Percentiles rank a stretch among this genome's conserved stretches.
Conservation (phyloP, 1,140 invertebrate genomes). For the Tetragnatha versicolor region DNA sequence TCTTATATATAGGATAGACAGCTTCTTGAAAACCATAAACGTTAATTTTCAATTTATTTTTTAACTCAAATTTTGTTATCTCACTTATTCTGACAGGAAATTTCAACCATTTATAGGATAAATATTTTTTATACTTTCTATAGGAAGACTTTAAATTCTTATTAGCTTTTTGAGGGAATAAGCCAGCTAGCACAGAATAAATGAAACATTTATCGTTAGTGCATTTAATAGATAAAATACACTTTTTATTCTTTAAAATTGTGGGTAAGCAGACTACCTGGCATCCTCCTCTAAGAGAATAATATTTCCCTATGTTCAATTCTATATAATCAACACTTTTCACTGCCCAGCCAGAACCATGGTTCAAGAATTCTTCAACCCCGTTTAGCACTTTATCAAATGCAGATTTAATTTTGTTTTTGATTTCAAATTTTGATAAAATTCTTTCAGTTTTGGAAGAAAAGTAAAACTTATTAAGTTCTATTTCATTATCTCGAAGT, state of each 20-base stretch:
- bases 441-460: slow-evolving; percentile 6
- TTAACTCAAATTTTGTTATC: slow-evolving; percentile 7
- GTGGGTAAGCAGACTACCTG: neutral
- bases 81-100: neutral
- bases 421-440: neutral
- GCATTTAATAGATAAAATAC: neutral
- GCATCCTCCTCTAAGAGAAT: neutral
- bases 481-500: neutral
- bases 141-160: neutral
- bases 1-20: neutral
- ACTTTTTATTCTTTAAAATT: slow-evolving; percentile 24
- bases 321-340: slow-evolving; percentile 21
- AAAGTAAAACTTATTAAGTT: slow-evolving; percentile 1
- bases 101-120: neutral
- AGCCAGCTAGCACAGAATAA: neutral
- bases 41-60: slow-evolving; percentile 5
- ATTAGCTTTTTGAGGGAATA: slow-evolving; percentile 8
- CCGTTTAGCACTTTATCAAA: neutral
- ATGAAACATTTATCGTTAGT: slow-evolving; percentile 9
- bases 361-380: slow-evolving; percentile 1
- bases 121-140: neutral
- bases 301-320: slow-evolving; percentile 10
- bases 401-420: neutral
- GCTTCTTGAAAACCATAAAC: slow-evolving; percentile 13
- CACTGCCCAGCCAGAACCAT: slow-evolving; percentile 5